These are phyloP conservation scores for Helogale parvula DNA, from an alignment of 2,113 vertebrate species.

Conservation along the genomic window DNA sequence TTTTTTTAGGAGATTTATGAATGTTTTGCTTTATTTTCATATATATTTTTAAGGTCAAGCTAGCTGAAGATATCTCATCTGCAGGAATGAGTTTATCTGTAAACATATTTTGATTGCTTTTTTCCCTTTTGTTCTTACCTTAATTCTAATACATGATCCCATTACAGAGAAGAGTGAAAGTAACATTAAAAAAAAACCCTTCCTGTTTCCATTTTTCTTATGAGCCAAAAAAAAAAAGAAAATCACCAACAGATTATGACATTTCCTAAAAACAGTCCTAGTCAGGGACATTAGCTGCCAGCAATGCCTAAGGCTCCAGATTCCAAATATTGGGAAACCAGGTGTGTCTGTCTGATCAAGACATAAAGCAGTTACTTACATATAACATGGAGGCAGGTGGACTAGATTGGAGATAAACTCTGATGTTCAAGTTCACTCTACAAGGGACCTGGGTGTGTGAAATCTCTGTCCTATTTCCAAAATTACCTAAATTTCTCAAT, in stretches of 20 bases:
- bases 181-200: background rate
- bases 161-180: background rate
- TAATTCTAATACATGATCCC: background rate
- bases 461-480: background rate
- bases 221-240: background rate
- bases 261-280: background rate
- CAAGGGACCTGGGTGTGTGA: background rate
- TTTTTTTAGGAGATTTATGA: background rate
- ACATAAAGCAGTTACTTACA: background rate
- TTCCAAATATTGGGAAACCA: background rate
- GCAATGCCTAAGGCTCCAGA: background rate
- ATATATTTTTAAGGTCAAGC: background rate
- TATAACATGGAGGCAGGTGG: background rate
- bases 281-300: background rate
- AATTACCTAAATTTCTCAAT: background rate
- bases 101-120: background rate
- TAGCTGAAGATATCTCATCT: background rate
- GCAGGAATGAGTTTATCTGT: background rate
- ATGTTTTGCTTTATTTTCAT: background rate
- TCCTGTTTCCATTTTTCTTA: background rate
- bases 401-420: background rate
- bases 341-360: background rate
- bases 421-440: background rate
- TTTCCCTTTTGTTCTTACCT: background rate
- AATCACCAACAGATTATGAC: background rate